A percentile compares a stretch with the other conserved stretches of the same genome.
Evolutionary conservation across 2,888 invertebrate species (phyloP).

Genomic region (Nemurella pictetii): DNA sequence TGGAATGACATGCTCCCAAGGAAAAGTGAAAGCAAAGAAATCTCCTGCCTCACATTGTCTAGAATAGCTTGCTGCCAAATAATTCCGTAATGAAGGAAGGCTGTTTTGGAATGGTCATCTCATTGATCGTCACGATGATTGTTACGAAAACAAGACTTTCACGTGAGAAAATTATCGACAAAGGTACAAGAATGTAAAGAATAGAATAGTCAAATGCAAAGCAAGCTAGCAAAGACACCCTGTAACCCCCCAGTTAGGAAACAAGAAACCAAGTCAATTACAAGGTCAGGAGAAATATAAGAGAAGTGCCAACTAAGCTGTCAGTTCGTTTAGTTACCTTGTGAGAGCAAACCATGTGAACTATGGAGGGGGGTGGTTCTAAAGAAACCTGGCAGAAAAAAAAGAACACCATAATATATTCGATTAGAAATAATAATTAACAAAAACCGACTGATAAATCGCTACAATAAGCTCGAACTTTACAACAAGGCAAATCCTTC

Average conservation of each 20-base stretch:
- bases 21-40: background rate
- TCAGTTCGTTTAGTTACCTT: conserved; percentile 56
- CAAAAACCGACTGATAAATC: conserved; percentile 19
- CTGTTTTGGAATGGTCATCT: too few species aligned
- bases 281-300: background rate
- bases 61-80: background rate
- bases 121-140: too few species aligned
- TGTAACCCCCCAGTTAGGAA: background rate
- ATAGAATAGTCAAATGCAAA: background rate
- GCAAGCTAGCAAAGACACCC: background rate
- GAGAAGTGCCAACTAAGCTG: conserved; percentile 2
- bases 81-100: background rate
- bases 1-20: background rate
- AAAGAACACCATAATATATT: conserved; percentile 49
- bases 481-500: conserved; percentile 8
- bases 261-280: background rate
- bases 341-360: conserved; percentile 60
- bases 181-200: background rate
- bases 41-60: background rate
- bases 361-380: conserved; percentile 52
- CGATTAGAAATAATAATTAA: conserved; percentile 23
- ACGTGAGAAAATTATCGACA: background rate
- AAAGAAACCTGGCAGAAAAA: conserved; percentile 53
- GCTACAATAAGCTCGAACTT: conserved; percentile 24
- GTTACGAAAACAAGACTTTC: background rate